phyloP scores from a whole-genome alignment of 2,113 vertebrate genomes.

The Sinocyclocheilus anshuiensis region DNA sequence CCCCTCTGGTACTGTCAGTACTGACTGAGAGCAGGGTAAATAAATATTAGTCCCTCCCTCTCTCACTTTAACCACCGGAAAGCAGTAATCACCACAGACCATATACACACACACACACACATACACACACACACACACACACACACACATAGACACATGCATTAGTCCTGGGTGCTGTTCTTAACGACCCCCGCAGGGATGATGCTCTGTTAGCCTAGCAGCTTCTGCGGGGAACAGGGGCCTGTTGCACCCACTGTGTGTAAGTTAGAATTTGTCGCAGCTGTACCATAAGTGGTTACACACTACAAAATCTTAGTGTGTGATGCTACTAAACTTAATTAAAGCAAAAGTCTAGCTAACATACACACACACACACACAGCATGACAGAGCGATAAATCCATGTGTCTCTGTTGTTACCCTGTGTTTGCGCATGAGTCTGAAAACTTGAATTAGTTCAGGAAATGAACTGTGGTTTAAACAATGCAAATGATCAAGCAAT shows the following conservation, averaged over 20 bases:
- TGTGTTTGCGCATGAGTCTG: not conserved
- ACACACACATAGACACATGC: slow-evolving; percentile 21
- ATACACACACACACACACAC: not conserved
- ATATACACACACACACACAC: slow-evolving; percentile 1
- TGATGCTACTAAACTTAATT: not conserved
- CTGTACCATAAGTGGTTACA: not conserved
- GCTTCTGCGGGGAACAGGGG: slow-evolving; percentile 35
- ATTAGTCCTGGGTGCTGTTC: slow-evolving; percentile 55
- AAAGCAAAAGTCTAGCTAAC: not conserved
- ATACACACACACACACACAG: not conserved
- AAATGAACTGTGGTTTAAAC: not conserved
- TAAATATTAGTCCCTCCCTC: slow-evolving; percentile 57
- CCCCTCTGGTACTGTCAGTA: slow-evolving; percentile 16
- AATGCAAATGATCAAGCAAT: not conserved
- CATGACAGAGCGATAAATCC: not conserved
- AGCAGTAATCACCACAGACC: slow-evolving; percentile 60
- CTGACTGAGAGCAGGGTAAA: slow-evolving; percentile 53
- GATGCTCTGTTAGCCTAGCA: slow-evolving; percentile 49
- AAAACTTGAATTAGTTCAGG: not conserved
- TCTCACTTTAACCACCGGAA: slow-evolving; percentile 62
- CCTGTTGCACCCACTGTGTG: slow-evolving; percentile 1
- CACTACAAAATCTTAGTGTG: not conserved
- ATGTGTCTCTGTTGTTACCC: not conserved
- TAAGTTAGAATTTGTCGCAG: not conserved
- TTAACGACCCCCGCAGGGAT: slow-evolving; percentile 68